A percentile compares a stretch with the other conserved stretches of the same genome.
Conservation (phyloP, 2,797 vertebrate species). For the Monodelphis domestica region DNA sequence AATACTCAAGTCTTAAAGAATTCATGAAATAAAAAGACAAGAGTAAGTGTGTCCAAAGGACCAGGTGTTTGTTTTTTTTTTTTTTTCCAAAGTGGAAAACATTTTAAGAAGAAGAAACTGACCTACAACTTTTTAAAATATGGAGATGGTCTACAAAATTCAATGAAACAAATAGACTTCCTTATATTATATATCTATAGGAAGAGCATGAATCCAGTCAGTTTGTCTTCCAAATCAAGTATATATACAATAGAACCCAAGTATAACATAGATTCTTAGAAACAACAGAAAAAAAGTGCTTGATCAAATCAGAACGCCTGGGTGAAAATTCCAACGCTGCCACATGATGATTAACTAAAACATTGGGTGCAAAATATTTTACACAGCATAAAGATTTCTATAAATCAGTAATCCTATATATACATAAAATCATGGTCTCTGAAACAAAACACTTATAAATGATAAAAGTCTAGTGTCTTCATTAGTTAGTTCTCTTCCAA, state of each 20-base stretch:
- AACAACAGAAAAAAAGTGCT: neutral
- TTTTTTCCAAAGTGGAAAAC: conserved; percentile 12
- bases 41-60: neutral
- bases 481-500: neutral
- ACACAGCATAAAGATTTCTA: neutral
- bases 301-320: neutral
- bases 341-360: neutral
- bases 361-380: neutral
- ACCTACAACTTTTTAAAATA: neutral
- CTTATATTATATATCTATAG: neutral
- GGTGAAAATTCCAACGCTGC: neutral
- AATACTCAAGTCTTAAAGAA: neutral
- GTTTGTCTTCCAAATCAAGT: neutral
- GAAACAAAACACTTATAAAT: neutral
- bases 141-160: neutral
- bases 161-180: neutral
- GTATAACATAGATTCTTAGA: neutral
- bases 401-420: neutral
- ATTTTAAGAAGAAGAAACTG: conserved; percentile 18
- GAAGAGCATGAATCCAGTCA: neutral
- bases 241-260: neutral
- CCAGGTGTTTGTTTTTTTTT: neutral
- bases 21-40: neutral
- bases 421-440: neutral
- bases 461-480: neutral